Base-by-base conservation (phyloP, 1,140 invertebrate species). In the Pentalonia nigronervosa region DNA sequence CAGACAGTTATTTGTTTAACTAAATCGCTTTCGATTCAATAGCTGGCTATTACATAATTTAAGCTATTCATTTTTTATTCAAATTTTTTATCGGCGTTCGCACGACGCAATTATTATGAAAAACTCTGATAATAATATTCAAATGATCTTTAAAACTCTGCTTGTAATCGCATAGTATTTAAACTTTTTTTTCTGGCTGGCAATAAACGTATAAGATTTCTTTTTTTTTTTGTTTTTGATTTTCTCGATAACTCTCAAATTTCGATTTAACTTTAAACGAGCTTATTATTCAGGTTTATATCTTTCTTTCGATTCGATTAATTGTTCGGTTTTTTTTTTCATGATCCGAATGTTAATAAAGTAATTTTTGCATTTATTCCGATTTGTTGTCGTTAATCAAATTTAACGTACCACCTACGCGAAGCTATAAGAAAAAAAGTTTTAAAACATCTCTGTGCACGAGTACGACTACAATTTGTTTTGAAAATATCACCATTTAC, bases 251-350 rank as follows among this genome's bases (percentile, higher is more conserved):
- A 23, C 11, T 41, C n/a, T 41, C 53, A 21, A 88, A 90, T 60
- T 90, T 45, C 56, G 53, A 90, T 90, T 67, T 60, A 67, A 90
- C 53, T 90, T 67, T 90, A 60, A 90, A 90, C 89, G 89, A 90
- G 53, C 53, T 90, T 45, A 90, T 90, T 90, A 90, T 90, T 90
- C 89, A 45, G 89, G 89, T 67, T 90, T 60, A 90, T 60, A 53
- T 56, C 17, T 36, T 50, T 87, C 53, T 21, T 56, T 30, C 50
- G 36, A 67, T 67, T 90, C 89, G 89, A 90, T 60, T 90, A 90
- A 90, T 67, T 67, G 36, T 67, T 67, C 25, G 36, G 53, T n/a
- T 0, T 60, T 90, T 17, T 89, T 56, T 30, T 89, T 67, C 36
- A 30, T 47, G 56, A 25, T 90, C 30, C 20, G 36, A 90, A 90